Evolutionary conservation across 2,113 vertebrate species (phyloP).

Genomic region (Camelus dromedarius): DNA sequence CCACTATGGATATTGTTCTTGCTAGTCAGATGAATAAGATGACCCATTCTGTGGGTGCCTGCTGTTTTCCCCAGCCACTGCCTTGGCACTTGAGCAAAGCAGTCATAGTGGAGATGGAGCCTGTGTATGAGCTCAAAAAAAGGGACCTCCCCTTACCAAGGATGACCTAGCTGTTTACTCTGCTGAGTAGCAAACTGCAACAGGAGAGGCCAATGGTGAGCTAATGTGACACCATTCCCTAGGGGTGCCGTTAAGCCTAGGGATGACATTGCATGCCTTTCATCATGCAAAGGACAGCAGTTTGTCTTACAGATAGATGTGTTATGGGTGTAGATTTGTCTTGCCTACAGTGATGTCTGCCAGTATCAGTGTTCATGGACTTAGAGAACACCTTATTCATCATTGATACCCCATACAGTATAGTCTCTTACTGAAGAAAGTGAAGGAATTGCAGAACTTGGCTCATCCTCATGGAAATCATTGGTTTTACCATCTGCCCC

Average conservation of each 20-base stretch:
- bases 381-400: neutral
- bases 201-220: neutral
- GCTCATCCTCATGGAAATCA: neutral
- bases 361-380: neutral
- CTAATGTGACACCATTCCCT: neutral
- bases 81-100: neutral
- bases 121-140: neutral
- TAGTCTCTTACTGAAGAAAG: neutral
- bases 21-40: neutral
- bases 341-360: neutral
- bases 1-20: neutral
- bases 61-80: neutral
- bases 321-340: neutral
- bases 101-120: neutral
- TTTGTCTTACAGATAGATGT: neutral
- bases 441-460: neutral
- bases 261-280: neutral
- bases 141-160: neutral
- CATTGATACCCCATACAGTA: neutral
- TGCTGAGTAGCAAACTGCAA: neutral
- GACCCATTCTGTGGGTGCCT: neutral
- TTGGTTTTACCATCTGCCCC: neutral
- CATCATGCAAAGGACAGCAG: neutral
- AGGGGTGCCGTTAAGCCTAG: neutral
- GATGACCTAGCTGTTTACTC: neutral